Percentiles rank a stretch among this genome's conserved stretches.
Conservation (phyloP, 2,113 vertebrate species). For the Furnarius figulus region DNA sequence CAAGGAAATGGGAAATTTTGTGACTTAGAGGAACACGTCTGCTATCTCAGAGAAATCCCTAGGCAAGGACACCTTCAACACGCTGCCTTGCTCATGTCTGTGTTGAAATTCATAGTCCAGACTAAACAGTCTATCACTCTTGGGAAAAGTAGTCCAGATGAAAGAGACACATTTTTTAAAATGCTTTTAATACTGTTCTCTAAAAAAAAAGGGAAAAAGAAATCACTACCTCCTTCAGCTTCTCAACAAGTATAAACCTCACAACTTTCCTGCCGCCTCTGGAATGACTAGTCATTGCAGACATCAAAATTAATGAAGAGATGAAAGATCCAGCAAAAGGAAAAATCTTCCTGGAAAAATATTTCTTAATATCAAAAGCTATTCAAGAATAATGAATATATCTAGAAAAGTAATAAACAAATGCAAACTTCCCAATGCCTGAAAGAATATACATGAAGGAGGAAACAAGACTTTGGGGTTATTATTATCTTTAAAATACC, state of each 20-base stretch:
- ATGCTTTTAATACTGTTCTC: background rate
- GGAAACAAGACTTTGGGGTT: background rate
- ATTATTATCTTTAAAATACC: background rate
- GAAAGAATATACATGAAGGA: background rate
- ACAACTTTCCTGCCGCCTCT: constrained; percentile 6
- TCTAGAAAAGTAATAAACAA: background rate
- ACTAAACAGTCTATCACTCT: background rate
- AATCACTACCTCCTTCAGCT: constrained; percentile 1
- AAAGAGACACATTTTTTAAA: background rate
- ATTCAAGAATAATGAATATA: background rate
- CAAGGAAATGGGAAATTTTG: background rate
- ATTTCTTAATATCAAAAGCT: constrained; percentile 5
- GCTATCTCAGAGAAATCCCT: background rate
- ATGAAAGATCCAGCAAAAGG: background rate
- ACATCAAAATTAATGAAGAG: constrained; percentile 6
- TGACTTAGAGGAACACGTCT: background rate
- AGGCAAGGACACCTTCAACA: background rate
- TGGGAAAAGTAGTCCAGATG: background rate
- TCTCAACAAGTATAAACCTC: constrained; percentile 6
- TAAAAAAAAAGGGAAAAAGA: background rate
- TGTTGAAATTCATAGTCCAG: background rate
- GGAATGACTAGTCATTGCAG: background rate
- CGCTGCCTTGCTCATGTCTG: background rate
- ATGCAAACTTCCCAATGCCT: background rate
- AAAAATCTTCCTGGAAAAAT: constrained; percentile 9